Evolutionary conservation across 2,888 invertebrate species (phyloP).

Genomic region (Pachymerium ferrugineum): DNA sequence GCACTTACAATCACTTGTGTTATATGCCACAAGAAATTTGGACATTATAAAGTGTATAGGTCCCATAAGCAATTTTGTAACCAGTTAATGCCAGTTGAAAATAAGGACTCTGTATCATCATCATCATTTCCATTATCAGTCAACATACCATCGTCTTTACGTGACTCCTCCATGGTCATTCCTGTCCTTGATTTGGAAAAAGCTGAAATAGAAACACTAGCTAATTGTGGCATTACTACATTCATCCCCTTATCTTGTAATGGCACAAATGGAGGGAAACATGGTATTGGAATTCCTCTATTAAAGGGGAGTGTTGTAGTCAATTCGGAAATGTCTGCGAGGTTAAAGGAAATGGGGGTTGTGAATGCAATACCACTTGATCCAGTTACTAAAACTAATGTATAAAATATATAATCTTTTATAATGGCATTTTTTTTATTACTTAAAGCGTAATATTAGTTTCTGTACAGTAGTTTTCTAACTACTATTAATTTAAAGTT

Average conservation of each 20-base stretch:
- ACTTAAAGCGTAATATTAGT: too few species aligned
- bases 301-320: background rate
- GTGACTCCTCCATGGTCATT: background rate
- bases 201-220: background rate
- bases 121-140: background rate
- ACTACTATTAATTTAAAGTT: background rate
- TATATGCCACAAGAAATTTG: background rate
- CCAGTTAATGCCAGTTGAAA: background rate
- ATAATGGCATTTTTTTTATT: too few species aligned
- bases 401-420: background rate
- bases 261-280: background rate
- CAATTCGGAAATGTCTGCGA: background rate
- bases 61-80: background rate
- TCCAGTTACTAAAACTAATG: background rate
- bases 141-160: background rate
- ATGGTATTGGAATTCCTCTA: background rate
- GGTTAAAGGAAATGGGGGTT: background rate
- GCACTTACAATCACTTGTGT: background rate
- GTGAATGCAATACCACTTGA: background rate
- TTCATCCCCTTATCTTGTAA: background rate
- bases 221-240: background rate
- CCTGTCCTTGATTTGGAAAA: background rate
- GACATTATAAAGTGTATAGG: background rate
- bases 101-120: background rate
- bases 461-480: background rate